Evolutionary conservation across 2,888 invertebrate genomes (phyloP).

Genomic region (Leistus spinibarbis): DNA sequence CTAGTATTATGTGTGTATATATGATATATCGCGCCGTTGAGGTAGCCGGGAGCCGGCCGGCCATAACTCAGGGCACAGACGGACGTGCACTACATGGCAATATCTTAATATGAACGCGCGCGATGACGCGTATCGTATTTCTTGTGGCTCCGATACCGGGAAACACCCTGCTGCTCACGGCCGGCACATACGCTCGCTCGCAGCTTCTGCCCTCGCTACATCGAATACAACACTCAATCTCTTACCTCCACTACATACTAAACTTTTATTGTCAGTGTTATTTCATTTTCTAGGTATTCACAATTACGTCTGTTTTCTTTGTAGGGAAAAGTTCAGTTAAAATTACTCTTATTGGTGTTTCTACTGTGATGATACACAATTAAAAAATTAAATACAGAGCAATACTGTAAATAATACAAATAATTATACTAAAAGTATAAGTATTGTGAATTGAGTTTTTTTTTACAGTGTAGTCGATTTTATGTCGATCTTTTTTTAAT

Average conservation of each 20-base stretch:
- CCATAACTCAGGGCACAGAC: conserved; percentile 30
- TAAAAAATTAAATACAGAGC: no score
- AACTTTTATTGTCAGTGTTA: background rate
- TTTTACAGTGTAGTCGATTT: no score
- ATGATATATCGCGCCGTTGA: conserved; percentile 31
- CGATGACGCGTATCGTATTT: conserved; percentile 56
- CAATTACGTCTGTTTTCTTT: background rate
- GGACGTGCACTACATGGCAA: conserved; percentile 50
- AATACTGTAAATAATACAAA: no score
- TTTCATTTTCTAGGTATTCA: background rate
- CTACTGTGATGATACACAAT: no score
- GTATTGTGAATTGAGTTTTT: no score
- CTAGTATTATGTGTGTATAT: background rate
- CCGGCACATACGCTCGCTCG: background rate
- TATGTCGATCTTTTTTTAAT: no score
- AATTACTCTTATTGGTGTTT: no score
- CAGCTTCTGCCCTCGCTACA: background rate
- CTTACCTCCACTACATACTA: background rate
- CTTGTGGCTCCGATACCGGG: conserved; percentile 56
- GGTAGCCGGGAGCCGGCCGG: conserved; percentile 33
- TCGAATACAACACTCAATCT: background rate
- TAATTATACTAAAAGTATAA: no score
- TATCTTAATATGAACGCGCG: conserved; percentile 57
- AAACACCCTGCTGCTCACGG: conserved; percentile 55
- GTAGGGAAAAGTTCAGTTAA: no score